Conservation (phyloP, 92 coral and sea anemone species). For the Zoanthus sociatus region DNA sequence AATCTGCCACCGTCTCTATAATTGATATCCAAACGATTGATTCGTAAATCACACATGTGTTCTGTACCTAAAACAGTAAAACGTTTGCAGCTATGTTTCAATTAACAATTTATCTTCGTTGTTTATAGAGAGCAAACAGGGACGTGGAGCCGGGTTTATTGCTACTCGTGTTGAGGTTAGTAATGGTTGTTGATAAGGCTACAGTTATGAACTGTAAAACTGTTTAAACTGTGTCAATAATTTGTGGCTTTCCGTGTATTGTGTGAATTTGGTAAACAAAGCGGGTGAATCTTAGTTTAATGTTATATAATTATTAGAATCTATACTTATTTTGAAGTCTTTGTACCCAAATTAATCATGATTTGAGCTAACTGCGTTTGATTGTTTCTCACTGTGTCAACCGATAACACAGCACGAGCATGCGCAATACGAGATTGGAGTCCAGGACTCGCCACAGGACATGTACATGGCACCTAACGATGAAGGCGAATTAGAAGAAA, state of each 20-base stretch:
- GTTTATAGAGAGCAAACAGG: slow-evolving; percentile 11
- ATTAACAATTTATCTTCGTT: neutral
- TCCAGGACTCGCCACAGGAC: slow-evolving; percentile 10
- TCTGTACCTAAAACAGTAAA: neutral
- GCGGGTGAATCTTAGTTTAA: too few species aligned
- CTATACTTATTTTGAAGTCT: too few species aligned
- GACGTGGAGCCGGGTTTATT: slow-evolving; percentile 28
- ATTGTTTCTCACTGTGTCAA: neutral
- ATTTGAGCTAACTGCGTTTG: neutral
- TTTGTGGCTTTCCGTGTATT: too few species aligned
- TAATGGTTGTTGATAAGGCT: neutral
- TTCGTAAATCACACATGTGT: too few species aligned
- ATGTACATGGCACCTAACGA: slow-evolving; percentile 44
- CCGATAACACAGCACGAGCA: slow-evolving; percentile 12
- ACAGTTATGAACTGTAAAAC: neutral
- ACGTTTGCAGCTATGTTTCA: neutral
- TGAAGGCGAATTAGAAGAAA: slow-evolving; percentile 18
- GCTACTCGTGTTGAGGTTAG: slow-evolving; percentile 36
- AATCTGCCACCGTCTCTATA: too few species aligned
- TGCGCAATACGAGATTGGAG: slow-evolving; percentile 19
- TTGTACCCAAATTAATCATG: neutral
- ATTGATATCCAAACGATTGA: too few species aligned
- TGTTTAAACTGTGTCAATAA: too few species aligned
- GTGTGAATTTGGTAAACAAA: too few species aligned
- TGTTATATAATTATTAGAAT: too few species aligned